Base-by-base conservation (phyloP, 2,888 invertebrate species). In the Alviniconcha strummeri region DNA sequence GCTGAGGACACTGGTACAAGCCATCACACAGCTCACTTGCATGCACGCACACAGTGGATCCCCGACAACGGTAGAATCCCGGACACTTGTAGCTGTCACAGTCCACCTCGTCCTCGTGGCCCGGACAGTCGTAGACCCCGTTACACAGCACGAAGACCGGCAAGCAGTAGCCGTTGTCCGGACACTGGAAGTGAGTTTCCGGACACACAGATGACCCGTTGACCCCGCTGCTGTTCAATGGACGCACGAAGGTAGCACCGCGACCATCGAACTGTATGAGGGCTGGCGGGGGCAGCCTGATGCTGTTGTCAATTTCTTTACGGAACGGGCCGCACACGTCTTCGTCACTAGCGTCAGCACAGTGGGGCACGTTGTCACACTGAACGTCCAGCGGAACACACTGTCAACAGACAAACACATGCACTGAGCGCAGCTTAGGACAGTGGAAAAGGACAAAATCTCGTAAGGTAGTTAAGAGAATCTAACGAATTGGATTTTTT, bases 1-100 rank as follows among this genome's bases (percentile, higher is more conserved):
- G 80, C 67, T 80, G 80, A n/a, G 80, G 80, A 69, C 80, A 80
- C 69, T 80, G 80, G 80, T 11, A 80, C 69, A 67, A 13, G 54
- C 69, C 80, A n/a, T 80, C 80, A 80, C 80, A 80, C 69, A 80
- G 7, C 17, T 80, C 13, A 2, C n/a, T n/a, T 5, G 69, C 6
- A 17, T 80, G 80, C 17, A 80, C 64, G 54, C 80, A 80, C 52
- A 69, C 13, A 7, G 15, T 54, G 54, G 80, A 80, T n/a, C 52
- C 64, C 7, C 69, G 80, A 80, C 80, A 80, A 11, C 80, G 80
- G 69, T 69, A 80, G 80, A 57, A 80, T 64, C 80, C 69, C n/a
- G 69, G 69, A 69, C 80, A 80, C 8, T 36, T 80, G 80, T 67
- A 67, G 15, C 52, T 80, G 80, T 80, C 80, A 55, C 80, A 80